phyloP scores from a whole-genome alignment of 2,113 vertebrate species.

The Lutjanus erythropterus region DNA sequence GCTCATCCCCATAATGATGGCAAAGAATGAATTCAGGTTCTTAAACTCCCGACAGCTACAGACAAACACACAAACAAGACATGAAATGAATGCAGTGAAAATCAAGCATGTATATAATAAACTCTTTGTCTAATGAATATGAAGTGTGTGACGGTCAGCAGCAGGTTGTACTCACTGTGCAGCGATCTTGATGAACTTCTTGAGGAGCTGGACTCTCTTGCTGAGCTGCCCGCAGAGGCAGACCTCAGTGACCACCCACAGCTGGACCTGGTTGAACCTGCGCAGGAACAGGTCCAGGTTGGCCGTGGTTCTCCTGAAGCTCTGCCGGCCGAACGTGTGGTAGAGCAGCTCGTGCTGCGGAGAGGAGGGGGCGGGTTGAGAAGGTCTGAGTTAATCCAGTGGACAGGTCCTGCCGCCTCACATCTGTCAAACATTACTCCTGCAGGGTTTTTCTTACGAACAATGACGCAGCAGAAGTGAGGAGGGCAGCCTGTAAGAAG shows the following conservation, averaged over 20 bases:
- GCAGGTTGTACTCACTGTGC: constrained; percentile 91
- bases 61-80: constrained; percentile 51
- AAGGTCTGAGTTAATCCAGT: not conserved
- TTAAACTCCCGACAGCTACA: constrained; percentile 97
- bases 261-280: constrained; percentile 98
- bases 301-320: constrained; percentile 94
- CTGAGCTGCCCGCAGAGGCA: constrained; percentile 95
- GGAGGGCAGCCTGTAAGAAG: no score
- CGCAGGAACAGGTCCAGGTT: constrained; percentile 97
- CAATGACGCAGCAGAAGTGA: no score
- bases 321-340: constrained; percentile 96
- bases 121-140: not conserved
- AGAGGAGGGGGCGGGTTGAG: not conserved
- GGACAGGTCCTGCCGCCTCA: not conserved
- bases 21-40: constrained; percentile 98
- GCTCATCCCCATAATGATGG: constrained; percentile 98
- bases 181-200: constrained; percentile 99
- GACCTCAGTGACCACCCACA: constrained; percentile 98
- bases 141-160: not conserved
- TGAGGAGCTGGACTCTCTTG: constrained; percentile 97
- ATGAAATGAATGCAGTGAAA: not conserved
- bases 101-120: not conserved
- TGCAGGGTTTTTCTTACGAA: not conserved
- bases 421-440: not conserved
- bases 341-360: constrained; percentile 95